Conservation (phyloP, 2,797 vertebrate genomes). For the Streptopelia turtur region DNA sequence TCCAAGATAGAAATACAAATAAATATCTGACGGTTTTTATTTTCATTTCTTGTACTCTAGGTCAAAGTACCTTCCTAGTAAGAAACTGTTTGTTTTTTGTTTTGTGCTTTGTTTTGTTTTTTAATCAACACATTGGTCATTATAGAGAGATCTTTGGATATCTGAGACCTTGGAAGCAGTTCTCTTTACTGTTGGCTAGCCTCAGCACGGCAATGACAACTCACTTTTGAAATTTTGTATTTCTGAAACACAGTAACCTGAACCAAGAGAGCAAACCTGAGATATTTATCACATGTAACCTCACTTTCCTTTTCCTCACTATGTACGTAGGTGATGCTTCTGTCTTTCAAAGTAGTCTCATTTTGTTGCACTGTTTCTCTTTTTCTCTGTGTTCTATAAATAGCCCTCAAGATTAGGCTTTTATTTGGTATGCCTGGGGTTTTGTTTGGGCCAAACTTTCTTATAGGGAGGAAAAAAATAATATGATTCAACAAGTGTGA, state of each 20-base stretch:
- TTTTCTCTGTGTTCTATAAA: neutral
- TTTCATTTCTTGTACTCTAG: neutral
- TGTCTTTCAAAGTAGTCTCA: neutral
- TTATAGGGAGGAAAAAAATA: neutral
- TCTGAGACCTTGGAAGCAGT: neutral
- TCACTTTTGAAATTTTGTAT: neutral
- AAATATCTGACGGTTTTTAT: neutral
- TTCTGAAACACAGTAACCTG: neutral
- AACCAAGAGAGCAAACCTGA: neutral
- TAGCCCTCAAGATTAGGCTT: neutral
- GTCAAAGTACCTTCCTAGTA: neutral
- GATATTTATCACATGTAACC: neutral
- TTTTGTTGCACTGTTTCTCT: neutral
- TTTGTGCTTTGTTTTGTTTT: no score
- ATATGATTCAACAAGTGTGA: rapidly evolving
- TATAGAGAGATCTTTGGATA: neutral
- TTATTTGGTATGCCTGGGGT: neutral
- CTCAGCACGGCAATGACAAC: neutral
- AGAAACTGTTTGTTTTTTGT: neutral
- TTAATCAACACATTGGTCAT: no score
- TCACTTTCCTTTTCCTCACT: neutral
- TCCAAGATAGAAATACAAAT: neutral
- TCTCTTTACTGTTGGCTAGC: neutral
- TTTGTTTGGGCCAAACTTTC: neutral
- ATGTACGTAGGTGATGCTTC: neutral